Evolutionary conservation across 2,113 vertebrate species (phyloP), one percentile per base, ranked within the genome.

Genomic region (Myotis davidii): DNA sequence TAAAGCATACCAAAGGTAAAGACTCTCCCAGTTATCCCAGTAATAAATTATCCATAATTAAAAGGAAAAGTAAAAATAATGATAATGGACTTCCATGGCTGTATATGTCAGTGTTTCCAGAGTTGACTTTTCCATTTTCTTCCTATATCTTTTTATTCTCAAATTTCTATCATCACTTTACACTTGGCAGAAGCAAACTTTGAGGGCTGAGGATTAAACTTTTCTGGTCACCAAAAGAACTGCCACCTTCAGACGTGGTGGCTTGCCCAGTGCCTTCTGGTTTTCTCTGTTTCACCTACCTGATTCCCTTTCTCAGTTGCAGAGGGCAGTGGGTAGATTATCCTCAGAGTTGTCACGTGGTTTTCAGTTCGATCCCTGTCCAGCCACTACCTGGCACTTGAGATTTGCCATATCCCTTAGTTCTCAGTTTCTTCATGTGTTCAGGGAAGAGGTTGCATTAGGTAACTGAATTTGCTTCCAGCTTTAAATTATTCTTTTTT

Each of bases 21-120:
- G 23, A 85, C 10, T 59, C 2, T 87, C 21, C 6, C 48, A 84
- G 50, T 25, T 59, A 3, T 54, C 82, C 76, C 42, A 32, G 13
- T 64, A 37, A 89, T 54, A 64, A 50, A 61, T 61, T 23, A 18
- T 37, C 67, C 27, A 18, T 34, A 82, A 76, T 69, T 76, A 88
- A 88, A 90, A 34, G 20, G n/a, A n/a, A 77, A 82, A 32, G 10
- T 64, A 29, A 50, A 91, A 95, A 85, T 81, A 70, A 85, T 42
- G 8, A 9, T 50, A 72, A 21, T 29, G 67, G 50, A 59, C n/a
- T 37, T 11, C 83, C 21, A 0, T 56, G 42, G 10, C 48, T 91
- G 10, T 67, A 14, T 85, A 29, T 50, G n/a, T 91, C 48, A 70
- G 10, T 70, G 18, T 74, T 72, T 95, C 52, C 54, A 88, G 42